phyloP scores from a whole-genome alignment of 2,797 vertebrate genomes.

The Pseudochirops corinnae region DNA sequence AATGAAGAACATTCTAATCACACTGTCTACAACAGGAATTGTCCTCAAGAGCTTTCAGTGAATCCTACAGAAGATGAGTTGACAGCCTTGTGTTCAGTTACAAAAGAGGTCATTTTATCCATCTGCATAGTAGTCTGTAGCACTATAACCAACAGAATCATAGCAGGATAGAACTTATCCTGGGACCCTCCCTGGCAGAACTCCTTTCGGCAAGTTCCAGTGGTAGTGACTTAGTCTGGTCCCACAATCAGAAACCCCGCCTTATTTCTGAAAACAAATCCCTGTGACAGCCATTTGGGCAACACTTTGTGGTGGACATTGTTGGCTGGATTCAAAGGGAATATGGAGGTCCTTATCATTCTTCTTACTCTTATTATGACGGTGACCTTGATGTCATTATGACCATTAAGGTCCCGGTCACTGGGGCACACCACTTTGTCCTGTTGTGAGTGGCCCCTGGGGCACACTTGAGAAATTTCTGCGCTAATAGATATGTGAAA shows the following conservation, averaged over 20 bases:
- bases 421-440: neutral
- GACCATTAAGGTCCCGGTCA: too few species aligned
- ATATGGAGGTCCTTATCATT: neutral
- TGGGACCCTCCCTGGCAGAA: neutral
- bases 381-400: neutral
- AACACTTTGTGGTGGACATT: neutral
- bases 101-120: neutral
- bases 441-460: neutral
- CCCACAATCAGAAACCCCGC: neutral
- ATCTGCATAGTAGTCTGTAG: neutral
- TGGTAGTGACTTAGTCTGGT: neutral
- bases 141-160: neutral
- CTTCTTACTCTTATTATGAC: neutral
- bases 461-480: neutral
- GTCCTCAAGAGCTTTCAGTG: neutral
- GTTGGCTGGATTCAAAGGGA: neutral
- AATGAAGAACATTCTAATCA: neutral
- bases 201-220: neutral
- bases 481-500: neutral
- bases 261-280: neutral
- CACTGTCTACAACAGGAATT: neutral
- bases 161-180: neutral
- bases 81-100: neutral
- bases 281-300: neutral
- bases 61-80: neutral